Evolutionary conservation across 1,140 invertebrate species (phyloP), one percentile per base, ranked within the genome.

Genomic region (Apolygus lucorum): DNA sequence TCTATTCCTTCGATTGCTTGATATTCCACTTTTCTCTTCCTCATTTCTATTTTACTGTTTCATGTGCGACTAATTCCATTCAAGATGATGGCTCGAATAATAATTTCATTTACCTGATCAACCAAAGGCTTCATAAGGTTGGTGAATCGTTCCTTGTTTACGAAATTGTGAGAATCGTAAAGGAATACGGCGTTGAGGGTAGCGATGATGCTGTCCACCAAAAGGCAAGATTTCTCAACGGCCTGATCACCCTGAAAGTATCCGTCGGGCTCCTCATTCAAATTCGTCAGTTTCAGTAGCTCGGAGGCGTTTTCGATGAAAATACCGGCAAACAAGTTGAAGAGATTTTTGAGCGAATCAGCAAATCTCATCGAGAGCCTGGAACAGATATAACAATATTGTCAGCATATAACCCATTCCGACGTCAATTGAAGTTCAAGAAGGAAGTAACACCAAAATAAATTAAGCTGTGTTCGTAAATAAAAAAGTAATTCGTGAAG

Each of bases 271-370:
- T 67, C 52, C 52, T 74, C 73, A 0, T 72, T 66, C 14, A 75
- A 68, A 72, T 83, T 82, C 67, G 81, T 81, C 42, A 71, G 74
- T 29, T 80, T 79, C 24, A 97, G 77, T 1, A 92, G 76, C 1
- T 85, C 79, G 0, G 90, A 87, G 0, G 90, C 87, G 76, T 94
- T 89, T 74, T 88, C 87, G 0, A 96, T 79, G 73, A 96, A 89
- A 74, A 92, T 88, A 2, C 88, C 88, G 63, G 93, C 92, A 78
- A 97, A 96, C 26, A 94, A 78, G 1, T 92, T 87, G 78, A 97
- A 98, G 0, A 98, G 80, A 25, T 90, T 90, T 78, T 94, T 92
- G 8, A 98, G 78, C 65, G 86, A 86, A 63, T 91, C 87, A 0
- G 92, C 91, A 68, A 96, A 86, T 25, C 84, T 86, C 66, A 82